phyloP scores from a whole-genome alignment of 2,888 invertebrate genomes.

The Trachelus troglodyta region DNA sequence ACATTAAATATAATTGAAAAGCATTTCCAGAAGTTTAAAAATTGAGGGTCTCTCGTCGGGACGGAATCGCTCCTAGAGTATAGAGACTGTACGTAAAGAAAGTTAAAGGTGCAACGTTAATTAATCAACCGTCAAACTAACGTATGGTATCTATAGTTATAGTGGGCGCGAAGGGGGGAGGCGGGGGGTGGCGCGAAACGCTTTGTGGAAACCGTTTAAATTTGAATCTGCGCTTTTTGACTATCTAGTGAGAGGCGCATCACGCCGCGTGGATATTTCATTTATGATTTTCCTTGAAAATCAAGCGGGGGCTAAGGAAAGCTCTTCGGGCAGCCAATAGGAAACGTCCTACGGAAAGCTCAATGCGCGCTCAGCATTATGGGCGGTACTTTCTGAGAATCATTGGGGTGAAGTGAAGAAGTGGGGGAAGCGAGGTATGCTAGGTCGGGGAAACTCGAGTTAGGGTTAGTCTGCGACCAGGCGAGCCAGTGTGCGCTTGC shows the following conservation, averaged over 20 bases:
- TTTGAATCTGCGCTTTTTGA: slow-evolving; percentile 26
- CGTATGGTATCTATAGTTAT: neutral
- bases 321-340: slow-evolving; percentile 2
- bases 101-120: slow-evolving; percentile 17
- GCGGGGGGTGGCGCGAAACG: slow-evolving; percentile 1
- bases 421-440: slow-evolving; percentile 27
- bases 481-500: slow-evolving; percentile 60
- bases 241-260: slow-evolving; percentile 14
- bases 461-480: slow-evolving; percentile 56
- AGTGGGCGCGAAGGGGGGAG: neutral
- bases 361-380: slow-evolving; percentile 23
- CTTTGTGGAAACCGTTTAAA: slow-evolving; percentile 21
- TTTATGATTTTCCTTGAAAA: neutral
- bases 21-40: too few relatives aligned
- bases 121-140: slow-evolving; percentile 31
- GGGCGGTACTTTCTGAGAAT: slow-evolving; percentile 17
- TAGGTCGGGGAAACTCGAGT: slow-evolving; percentile 11
- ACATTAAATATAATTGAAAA: too few relatives aligned
- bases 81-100: neutral
- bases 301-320: neutral
- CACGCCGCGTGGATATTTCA: neutral
- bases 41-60: too few relatives aligned
- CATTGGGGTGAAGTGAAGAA: neutral
- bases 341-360: neutral
- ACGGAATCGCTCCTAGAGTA: too few relatives aligned